Percentiles rank a stretch among this genome's conserved stretches.
These are phyloP conservation scores for Oreortyx pictus DNA, from an alignment of 2,797 vertebrate genomes.

Conservation along the genomic window DNA sequence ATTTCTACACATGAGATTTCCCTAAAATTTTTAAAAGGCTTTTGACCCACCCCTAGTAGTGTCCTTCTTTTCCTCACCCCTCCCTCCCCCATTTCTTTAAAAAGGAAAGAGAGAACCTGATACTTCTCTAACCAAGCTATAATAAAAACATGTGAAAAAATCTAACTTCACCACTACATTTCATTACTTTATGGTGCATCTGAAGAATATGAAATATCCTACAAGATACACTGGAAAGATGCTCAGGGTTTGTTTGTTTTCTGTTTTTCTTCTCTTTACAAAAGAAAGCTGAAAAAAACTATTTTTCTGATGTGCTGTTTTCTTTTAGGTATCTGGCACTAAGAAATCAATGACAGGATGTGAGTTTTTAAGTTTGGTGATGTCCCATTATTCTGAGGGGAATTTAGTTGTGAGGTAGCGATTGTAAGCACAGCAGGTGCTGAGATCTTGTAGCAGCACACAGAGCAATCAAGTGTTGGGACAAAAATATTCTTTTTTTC, in stretches of 20 bases:
- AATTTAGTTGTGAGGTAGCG: constrained; percentile 46
- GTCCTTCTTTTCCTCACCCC: too few species aligned
- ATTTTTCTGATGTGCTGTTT: background rate
- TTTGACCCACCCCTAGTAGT: background rate
- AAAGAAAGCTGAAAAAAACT: constrained; percentile 13
- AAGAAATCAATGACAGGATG: constrained; percentile 42
- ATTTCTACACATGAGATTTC: background rate
- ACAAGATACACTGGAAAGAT: background rate
- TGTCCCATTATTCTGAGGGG: constrained; percentile 57
- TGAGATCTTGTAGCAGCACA: constrained; percentile 30
- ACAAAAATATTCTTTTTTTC: constrained; percentile 26
- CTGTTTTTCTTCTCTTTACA: background rate
- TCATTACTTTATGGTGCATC: background rate
- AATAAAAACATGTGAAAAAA: background rate
- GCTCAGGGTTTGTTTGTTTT: background rate
- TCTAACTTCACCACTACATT: background rate
- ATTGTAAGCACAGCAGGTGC: constrained; percentile 60
- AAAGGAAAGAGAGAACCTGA: background rate
- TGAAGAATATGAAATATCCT: background rate
- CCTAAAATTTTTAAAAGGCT: background rate
- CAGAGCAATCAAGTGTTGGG: constrained; percentile 1
- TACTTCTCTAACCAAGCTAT: background rate
- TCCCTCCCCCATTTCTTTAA: background rate
- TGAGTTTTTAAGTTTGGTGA: constrained; percentile 63
- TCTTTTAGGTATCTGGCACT: constrained; percentile 58